These are phyloP conservation scores for Eubasilissa regina DNA, from an alignment of 1,140 invertebrate genomes.

Conservation along the genomic window DNA sequence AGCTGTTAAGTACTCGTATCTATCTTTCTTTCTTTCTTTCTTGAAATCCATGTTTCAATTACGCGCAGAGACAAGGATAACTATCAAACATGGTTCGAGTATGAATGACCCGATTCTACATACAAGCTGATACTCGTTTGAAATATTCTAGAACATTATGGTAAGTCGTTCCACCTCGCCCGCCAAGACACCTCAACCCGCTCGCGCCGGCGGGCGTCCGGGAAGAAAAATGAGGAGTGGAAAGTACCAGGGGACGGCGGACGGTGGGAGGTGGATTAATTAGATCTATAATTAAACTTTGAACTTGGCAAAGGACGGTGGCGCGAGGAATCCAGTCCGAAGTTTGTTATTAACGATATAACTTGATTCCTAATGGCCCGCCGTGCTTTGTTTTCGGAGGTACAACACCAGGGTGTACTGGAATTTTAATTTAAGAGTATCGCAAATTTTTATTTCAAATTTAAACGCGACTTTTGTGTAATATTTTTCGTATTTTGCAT, in stretches of 20 bases:
- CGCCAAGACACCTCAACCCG: conserved; percentile 5
- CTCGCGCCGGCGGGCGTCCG: not conserved
- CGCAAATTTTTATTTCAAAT: not conserved
- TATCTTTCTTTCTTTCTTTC: too few species aligned
- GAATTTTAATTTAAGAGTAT: conserved; percentile 5
- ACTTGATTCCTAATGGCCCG: conserved; percentile 45
- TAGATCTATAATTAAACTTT: conserved; percentile 59
- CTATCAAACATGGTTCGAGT: too few species aligned
- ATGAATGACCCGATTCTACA: too few species aligned
- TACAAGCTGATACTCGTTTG: too few species aligned
- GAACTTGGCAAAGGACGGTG: conserved; percentile 54
- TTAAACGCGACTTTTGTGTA: not conserved
- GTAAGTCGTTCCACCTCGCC: not conserved
- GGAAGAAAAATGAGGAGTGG: conserved; percentile 52
- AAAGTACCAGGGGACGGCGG: not conserved
- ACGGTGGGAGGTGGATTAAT: conserved; percentile 54
- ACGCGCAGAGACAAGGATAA: too few species aligned
- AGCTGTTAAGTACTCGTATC: too few species aligned
- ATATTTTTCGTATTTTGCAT: too few species aligned
- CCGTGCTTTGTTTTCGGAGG: conserved; percentile 43
- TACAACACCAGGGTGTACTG: conserved; percentile 5
- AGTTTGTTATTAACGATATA: conserved; percentile 51
- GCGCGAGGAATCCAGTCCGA: conserved; percentile 45
- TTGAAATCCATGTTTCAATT: too few species aligned
- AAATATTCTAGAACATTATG: not conserved